Percentiles rank a stretch among this genome's conserved stretches.
Conservation (phyloP, 2,113 vertebrate genomes). For the Labrus mixtus region DNA sequence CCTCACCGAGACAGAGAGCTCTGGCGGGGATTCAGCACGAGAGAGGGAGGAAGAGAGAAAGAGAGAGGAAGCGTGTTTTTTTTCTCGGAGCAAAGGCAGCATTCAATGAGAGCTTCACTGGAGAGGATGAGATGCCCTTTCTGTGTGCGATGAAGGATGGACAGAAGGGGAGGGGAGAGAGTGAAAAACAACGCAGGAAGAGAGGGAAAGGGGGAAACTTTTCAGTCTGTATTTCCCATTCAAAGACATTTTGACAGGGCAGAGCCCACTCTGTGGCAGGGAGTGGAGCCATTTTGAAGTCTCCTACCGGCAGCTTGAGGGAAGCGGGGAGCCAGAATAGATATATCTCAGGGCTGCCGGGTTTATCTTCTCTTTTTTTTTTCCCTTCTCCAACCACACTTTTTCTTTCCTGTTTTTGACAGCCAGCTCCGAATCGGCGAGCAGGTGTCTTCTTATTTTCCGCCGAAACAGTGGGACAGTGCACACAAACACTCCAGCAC, state of each 20-base stretch:
- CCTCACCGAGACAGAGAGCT: conserved; percentile 71
- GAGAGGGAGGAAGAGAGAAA: conserved; percentile 40
- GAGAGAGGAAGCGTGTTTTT: conserved; percentile 28
- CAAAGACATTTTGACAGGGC: conserved; percentile 82
- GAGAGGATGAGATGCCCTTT: conserved; percentile 76
- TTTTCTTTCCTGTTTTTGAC: conserved; percentile 79
- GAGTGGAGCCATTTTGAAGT: conserved; percentile 82
- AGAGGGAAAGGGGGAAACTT: conserved; percentile 68
- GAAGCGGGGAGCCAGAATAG: conserved; percentile 80
- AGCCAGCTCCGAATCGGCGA: conserved; percentile 69
- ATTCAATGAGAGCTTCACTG: conserved; percentile 70
- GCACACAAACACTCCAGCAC: conserved; percentile 73
- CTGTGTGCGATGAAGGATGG: conserved; percentile 76
- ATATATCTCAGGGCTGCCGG: conserved; percentile 78
- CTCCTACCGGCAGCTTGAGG: conserved; percentile 79
- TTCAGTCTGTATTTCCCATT: conserved; percentile 77
- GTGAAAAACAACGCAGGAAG: conserved; percentile 53
- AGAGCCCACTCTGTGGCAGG: conserved; percentile 74
- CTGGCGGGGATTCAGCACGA: conserved; percentile 50
- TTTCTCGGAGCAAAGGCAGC: conserved; percentile 59
- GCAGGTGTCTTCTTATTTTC: conserved; percentile 80
- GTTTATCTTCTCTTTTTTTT: conserved; percentile 35
- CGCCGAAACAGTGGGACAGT: conserved; percentile 70
- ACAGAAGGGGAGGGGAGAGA: conserved; percentile 49
- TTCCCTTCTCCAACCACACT: conserved; percentile 44